Base-by-base conservation (phyloP, 2,113 vertebrate species). In the Prochilodus magdalenae region DNA sequence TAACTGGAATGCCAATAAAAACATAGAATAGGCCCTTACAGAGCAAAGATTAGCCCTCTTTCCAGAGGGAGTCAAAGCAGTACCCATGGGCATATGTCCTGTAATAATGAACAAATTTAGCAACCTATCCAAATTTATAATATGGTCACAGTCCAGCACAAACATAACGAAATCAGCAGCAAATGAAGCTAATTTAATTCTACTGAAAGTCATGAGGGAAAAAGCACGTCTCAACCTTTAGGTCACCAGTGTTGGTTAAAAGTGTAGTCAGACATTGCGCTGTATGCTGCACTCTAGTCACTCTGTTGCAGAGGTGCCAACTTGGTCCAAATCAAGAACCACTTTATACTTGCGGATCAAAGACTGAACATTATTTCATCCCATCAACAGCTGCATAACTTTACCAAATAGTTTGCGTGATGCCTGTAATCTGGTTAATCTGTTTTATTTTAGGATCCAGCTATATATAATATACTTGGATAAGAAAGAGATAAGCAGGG, bases 381-480 rank as follows among this genome's bases (percentile, higher is more conserved):
- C 73, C 44, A 75, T 66, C 89, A 91, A 90, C 90, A 92, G 90
- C 87, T 91, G 90, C 77, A 57, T 47, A 74, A 57, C 62, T 80
- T 75, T 82, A 75, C 53, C 74, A 85, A 79, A 89, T 82, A 83
- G 86, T 75, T 75, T 30, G 24, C 82, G 57, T 88, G 88, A 88
- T 88, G 89, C 90, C 91, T 86, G 84, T 24, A 82, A 77, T 88
- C 86, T 80, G 89, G 82, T 90, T 92, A 88, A 90, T 88, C 88
- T 59, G 63, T 84, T 90, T 90, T 85, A 87, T 92, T 92, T 90
- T 90, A 90, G 75, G 51, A 73, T 49, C 16, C n/a, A 66, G 30
- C 11, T 55, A 65, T 44, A 51, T 49, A 75, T 70, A 79, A 71
- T 62, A 44, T 10, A 67, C 11, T 27, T 22, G 63, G 89, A 87